Percentiles rank a stretch among this genome's conserved stretches.
Evolutionary conservation across 2,888 invertebrate genomes (phyloP).

Genomic region (Tenthredo livida): DNA sequence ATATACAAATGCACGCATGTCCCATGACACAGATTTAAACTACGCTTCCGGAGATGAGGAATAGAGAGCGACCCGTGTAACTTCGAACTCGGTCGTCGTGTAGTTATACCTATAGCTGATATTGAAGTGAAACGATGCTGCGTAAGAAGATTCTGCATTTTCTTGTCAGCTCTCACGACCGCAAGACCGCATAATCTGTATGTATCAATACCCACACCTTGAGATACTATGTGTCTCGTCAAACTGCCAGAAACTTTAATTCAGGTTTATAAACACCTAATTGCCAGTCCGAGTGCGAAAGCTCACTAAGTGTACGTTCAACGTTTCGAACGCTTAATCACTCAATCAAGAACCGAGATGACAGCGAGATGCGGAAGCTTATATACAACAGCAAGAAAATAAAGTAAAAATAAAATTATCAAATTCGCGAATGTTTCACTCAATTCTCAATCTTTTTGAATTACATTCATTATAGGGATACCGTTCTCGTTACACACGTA

Average conservation of each 20-base stretch:
- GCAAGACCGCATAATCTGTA: background rate
- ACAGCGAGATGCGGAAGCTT: background rate
- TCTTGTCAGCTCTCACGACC: background rate
- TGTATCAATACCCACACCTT: background rate
- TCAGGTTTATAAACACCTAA: background rate
- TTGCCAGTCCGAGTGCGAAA: background rate
- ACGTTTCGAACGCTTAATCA: background rate
- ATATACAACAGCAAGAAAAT: background rate
- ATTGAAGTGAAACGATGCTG: constrained; percentile 19
- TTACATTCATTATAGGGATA: background rate
- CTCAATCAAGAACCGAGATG: constrained; percentile 4
- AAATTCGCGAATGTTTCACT: background rate
- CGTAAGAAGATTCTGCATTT: constrained; percentile 8
- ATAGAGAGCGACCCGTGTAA: constrained; percentile 40
- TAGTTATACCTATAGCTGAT: background rate
- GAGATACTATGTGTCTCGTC: background rate
- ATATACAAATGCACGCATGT: background rate
- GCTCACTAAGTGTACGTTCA: background rate
- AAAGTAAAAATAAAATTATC: background rate
- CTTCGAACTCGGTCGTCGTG: constrained; percentile 19
- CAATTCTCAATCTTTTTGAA: background rate
- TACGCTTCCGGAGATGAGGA: constrained; percentile 20
- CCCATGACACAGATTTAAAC: constrained; percentile 39
- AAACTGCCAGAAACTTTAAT: background rate
- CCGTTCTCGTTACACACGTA: background rate